Evolutionary conservation across 1,140 invertebrate genomes (phyloP).

Genomic region (Atta texana): DNA sequence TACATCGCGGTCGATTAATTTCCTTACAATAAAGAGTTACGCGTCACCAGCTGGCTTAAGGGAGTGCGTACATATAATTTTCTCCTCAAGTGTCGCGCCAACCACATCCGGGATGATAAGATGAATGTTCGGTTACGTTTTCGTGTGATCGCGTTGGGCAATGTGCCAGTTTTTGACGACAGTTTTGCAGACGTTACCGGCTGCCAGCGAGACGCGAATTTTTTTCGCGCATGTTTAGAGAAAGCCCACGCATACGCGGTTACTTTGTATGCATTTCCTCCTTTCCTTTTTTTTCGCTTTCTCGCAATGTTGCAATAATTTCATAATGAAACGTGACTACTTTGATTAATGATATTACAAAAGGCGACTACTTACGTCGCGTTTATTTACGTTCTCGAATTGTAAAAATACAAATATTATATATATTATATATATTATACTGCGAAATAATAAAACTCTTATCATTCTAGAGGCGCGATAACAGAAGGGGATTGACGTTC

Average conservation of each 20-base stretch:
- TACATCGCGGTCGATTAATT: not conserved
- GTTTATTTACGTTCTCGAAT: not conserved
- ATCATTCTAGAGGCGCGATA: not conserved
- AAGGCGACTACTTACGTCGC: not conserved
- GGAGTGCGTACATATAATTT: not conserved
- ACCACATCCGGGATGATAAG: slow-evolving; percentile 18
- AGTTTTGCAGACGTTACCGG: slow-evolving; percentile 18
- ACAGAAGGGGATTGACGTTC: not conserved
- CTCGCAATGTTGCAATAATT: not conserved
- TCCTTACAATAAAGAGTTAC: not conserved
- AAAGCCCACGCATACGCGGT: not conserved
- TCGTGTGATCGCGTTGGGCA: slow-evolving; percentile 33
- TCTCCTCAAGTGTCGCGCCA: not conserved
- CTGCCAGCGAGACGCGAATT: slow-evolving; percentile 16
- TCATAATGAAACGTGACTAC: not conserved
- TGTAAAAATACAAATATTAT: not conserved
- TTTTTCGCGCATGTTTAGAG: not conserved
- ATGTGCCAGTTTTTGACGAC: not conserved
- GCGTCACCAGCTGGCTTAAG: not conserved
- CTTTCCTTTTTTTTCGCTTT: not conserved
- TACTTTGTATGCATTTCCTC: not conserved
- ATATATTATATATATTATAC: not conserved
- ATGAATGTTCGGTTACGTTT: slow-evolving; percentile 40
- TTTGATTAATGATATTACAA: not conserved
- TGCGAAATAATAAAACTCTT: not conserved